phyloP scores from a whole-genome alignment of 2,113 vertebrate species.

The Pycnonotus jocosus region DNA sequence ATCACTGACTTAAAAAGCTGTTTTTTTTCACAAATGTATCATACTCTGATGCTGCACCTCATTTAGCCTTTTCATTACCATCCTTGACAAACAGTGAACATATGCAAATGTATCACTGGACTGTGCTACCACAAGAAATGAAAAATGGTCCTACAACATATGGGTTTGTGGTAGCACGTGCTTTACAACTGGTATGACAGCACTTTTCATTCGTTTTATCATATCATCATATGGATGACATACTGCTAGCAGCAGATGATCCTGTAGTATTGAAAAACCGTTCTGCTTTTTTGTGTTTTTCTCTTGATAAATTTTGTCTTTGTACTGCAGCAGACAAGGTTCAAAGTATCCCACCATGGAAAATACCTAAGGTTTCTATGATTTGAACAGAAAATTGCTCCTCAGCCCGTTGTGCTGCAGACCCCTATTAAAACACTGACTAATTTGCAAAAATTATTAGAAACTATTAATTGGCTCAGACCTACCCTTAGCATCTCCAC shows the following conservation, averaged over 20 bases:
- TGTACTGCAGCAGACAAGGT: background rate
- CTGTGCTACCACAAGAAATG: background rate
- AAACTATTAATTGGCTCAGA: background rate
- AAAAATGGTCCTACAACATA: too few species aligned
- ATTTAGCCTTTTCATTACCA: background rate
- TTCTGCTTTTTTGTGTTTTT: background rate
- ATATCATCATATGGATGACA: background rate
- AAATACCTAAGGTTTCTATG: background rate
- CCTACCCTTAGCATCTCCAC: background rate
- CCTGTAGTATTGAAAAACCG: background rate
- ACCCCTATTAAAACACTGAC: background rate
- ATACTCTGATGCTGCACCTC: background rate
- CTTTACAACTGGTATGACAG: rapidly evolving
- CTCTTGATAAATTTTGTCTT: background rate
- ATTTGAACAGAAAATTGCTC: background rate
- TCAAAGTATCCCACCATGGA: background rate
- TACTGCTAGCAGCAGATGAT: background rate
- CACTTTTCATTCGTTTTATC: background rate
- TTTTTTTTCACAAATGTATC: background rate
- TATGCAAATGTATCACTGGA: background rate
- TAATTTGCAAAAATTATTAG: background rate
- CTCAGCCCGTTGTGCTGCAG: background rate
- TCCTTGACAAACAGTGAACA: background rate
- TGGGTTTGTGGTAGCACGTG: background rate
- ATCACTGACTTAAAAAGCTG: background rate